A percentile compares a stretch with the other conserved stretches of the same genome.
Evolutionary conservation across 2,797 vertebrate genomes (phyloP).

Genomic region (Anguilla marmorata): DNA sequence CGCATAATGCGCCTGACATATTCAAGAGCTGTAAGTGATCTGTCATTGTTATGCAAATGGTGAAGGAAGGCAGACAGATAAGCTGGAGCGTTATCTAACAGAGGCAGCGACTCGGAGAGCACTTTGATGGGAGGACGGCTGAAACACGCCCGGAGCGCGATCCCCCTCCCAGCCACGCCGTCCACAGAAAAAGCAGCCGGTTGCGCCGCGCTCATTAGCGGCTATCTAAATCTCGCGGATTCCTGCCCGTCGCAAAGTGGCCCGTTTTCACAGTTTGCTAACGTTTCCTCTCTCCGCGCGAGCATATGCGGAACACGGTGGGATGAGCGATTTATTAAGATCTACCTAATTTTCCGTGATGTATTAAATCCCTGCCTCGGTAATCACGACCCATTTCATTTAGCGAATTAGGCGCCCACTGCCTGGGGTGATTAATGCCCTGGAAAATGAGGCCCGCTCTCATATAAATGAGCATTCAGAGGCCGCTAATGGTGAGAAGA

Average conservation of each 20-base stretch:
- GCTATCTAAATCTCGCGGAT: too few relatives aligned
- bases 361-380: constrained; percentile 96
- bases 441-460: constrained; percentile 94
- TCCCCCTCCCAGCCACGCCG: too few relatives aligned
- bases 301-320: constrained; percentile 86
- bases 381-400: constrained; percentile 93
- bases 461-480: constrained; percentile 90
- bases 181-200: constrained; percentile 37
- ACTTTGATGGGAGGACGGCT: too few relatives aligned
- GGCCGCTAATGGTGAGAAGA: constrained; percentile 86
- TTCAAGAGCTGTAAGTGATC: too few relatives aligned
- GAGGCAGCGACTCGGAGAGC: too few relatives aligned
- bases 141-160: too few relatives aligned
- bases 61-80: too few relatives aligned
- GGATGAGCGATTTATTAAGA: constrained; percentile 97
- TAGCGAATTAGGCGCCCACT: constrained; percentile 88
- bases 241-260: background rate
- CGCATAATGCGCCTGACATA: too few relatives aligned
- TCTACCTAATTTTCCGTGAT: constrained; percentile 93
- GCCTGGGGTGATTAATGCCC: constrained; percentile 87
- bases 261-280: constrained; percentile 73
- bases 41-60: too few relatives aligned
- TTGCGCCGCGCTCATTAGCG: too few relatives aligned
- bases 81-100: too few relatives aligned
- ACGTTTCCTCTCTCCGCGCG: constrained; percentile 73